phyloP scores from a whole-genome alignment of 2,888 invertebrate genomes.

The Folsomia candida region DNA sequence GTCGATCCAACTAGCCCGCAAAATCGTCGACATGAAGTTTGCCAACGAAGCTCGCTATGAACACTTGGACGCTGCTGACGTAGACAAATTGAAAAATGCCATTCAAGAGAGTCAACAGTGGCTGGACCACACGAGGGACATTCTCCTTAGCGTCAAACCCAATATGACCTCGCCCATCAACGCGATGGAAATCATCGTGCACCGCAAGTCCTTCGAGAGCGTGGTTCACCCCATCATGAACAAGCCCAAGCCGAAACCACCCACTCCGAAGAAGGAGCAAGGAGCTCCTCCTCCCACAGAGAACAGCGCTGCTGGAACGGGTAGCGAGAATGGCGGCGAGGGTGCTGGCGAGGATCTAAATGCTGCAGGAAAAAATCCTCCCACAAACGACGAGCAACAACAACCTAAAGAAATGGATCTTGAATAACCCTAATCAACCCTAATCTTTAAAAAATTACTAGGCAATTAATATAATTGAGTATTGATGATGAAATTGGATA shows the following conservation, averaged over 20 bases:
- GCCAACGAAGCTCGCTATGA: constrained; percentile 67
- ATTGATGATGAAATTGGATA: too few species aligned
- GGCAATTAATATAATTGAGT: too few species aligned
- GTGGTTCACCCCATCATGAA: constrained; percentile 66
- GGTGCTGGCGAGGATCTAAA: background rate
- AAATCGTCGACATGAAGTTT: constrained; percentile 71
- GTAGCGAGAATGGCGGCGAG: too few species aligned
- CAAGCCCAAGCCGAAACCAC: constrained; percentile 16
- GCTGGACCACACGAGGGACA: constrained; percentile 70
- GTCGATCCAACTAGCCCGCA: constrained; percentile 74
- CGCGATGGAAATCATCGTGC: constrained; percentile 47
- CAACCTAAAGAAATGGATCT: background rate
- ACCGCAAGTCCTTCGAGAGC: constrained; percentile 58
- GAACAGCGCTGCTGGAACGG: background rate
- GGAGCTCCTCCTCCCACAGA: background rate
- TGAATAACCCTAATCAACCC: background rate
- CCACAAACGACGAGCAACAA: background rate
- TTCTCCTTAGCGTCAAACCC: constrained; percentile 19
- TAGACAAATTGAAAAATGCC: constrained; percentile 70
- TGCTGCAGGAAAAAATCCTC: background rate
- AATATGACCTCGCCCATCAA: constrained; percentile 32
- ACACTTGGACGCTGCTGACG: constrained; percentile 69
- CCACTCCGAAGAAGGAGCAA: background rate
- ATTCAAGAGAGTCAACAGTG: constrained; percentile 73
- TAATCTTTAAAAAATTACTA: too few species aligned